Percentiles rank a stretch among this genome's conserved stretches.
These are phyloP conservation scores for Corythornis leucogaster DNA, from an alignment of 2,797 vertebrate genomes.

Conservation along the genomic window DNA sequence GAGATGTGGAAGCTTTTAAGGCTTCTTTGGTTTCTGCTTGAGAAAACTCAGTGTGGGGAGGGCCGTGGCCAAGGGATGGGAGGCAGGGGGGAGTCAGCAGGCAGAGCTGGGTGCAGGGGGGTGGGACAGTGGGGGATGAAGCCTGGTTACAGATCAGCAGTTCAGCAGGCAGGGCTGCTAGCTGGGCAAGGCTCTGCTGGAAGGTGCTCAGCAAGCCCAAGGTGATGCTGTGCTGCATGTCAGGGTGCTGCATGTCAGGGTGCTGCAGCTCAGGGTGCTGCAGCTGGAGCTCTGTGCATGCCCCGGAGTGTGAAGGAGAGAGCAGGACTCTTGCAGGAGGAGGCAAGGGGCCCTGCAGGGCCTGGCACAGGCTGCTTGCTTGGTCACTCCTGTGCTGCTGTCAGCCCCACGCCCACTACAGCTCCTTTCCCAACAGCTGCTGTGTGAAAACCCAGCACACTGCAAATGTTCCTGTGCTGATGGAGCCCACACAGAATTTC, in stretches of 20 bases:
- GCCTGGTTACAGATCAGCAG: not conserved
- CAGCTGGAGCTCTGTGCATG: not conserved
- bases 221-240: not conserved
- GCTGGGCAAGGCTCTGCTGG: fast-evolving
- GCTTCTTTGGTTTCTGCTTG: conserved; percentile 19
- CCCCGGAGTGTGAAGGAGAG: not conserved
- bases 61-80: not conserved
- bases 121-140: not conserved
- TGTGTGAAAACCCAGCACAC: not conserved
- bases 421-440: not conserved
- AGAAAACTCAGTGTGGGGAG: not conserved
- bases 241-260: no score
- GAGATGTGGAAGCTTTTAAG: not conserved
- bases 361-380: not conserved
- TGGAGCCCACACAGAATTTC: not conserved
- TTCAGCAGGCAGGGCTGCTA: not conserved
- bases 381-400: not conserved
- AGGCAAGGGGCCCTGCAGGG: not conserved
- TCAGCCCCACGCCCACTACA: not conserved
- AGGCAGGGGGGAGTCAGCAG: not conserved
- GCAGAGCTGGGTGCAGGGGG: fast-evolving
- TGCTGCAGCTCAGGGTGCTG: not conserved
- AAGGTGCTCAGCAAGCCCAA: not conserved
- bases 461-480: not conserved
- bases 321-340: not conserved